Evolutionary conservation across 2,888 invertebrate genomes (phyloP).

Genomic region (Beris chalybata): DNA sequence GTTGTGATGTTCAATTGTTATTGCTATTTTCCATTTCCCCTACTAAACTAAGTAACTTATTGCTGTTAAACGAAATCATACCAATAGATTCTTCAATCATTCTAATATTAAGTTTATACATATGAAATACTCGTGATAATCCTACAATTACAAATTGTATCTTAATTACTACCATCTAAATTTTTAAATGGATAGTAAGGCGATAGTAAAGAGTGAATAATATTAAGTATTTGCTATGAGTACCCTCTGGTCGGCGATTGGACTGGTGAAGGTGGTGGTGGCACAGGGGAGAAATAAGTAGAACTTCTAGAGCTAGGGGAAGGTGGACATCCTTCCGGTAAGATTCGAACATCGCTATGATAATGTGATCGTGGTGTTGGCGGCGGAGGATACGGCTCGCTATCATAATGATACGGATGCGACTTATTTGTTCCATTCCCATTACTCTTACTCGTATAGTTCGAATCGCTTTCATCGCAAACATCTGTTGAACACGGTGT

Average conservation of each 20-base stretch:
- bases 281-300: slow-evolving; percentile 77
- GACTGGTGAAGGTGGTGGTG: slow-evolving; percentile 85
- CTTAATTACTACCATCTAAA: slow-evolving; percentile 23
- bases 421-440: slow-evolving; percentile 51
- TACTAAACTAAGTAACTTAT: too few species aligned
- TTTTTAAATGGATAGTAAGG: slow-evolving; percentile 31
- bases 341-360: slow-evolving; percentile 67
- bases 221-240: slow-evolving; percentile 40
- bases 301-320: slow-evolving; percentile 74
- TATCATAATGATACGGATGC: slow-evolving; percentile 62
- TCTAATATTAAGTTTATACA: slow-evolving; percentile 6
- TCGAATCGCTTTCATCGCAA: slow-evolving; percentile 85
- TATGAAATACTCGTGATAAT: slow-evolving; percentile 13
- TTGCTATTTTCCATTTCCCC: too few species aligned
- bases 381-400: slow-evolving; percentile 74
- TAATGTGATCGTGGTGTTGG: slow-evolving; percentile 76
- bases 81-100: too few species aligned
- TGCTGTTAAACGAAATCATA: too few species aligned
- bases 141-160: slow-evolving; percentile 13
- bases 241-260: slow-evolving; percentile 62
- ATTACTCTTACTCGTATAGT: slow-evolving; percentile 63
- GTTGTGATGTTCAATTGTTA: too few species aligned
- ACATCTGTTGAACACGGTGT: slow-evolving; percentile 95
- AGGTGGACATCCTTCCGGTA: slow-evolving; percentile 65
- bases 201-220: slow-evolving; percentile 33